These are phyloP conservation scores for Macrocentrus cingulum DNA, from an alignment of 1,140 invertebrate species.

Conservation along the genomic window DNA sequence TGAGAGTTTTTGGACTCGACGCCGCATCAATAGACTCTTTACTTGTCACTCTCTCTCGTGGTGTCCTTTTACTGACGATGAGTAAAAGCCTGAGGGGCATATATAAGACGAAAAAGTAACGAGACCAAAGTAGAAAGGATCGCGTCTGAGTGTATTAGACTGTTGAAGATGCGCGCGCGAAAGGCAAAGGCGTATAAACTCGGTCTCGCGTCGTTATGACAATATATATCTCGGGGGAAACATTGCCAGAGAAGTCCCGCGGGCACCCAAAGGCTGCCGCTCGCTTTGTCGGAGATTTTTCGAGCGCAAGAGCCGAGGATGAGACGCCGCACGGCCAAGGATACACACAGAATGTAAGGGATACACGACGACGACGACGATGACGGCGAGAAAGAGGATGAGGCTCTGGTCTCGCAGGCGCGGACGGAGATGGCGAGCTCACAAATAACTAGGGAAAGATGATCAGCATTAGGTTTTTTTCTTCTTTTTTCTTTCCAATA, in stretches of 20 bases:
- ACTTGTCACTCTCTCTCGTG: neutral
- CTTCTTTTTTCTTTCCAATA: too few relatives aligned
- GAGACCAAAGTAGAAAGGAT: conserved; percentile 7
- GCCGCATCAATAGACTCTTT: too few relatives aligned
- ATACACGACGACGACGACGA: neutral
- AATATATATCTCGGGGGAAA: conserved; percentile 38
- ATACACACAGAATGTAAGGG: conserved; percentile 1
- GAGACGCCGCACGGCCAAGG: conserved; percentile 3
- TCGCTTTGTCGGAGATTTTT: conserved; percentile 55
- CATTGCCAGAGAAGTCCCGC: conserved; percentile 45
- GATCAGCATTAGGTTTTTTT: too few relatives aligned
- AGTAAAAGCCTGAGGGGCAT: conserved; percentile 6
- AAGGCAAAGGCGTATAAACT: conserved; percentile 3
- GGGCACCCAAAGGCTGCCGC: conserved; percentile 45
- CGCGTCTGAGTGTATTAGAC: neutral
- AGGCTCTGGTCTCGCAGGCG: too few relatives aligned
- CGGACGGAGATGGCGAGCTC: too few relatives aligned
- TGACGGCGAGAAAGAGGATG: conserved; percentile 4
- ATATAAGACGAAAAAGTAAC: conserved; percentile 4
- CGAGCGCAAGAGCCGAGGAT: conserved; percentile 36
- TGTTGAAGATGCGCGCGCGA: neutral
- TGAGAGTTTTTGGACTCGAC: too few relatives aligned
- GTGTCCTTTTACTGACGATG: neutral
- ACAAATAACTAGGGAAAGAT: too few relatives aligned
- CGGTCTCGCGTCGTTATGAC: conserved; percentile 38